Base-by-base conservation (phyloP, 1,140 invertebrate genomes). In the Hirudo medicinalis region DNA sequence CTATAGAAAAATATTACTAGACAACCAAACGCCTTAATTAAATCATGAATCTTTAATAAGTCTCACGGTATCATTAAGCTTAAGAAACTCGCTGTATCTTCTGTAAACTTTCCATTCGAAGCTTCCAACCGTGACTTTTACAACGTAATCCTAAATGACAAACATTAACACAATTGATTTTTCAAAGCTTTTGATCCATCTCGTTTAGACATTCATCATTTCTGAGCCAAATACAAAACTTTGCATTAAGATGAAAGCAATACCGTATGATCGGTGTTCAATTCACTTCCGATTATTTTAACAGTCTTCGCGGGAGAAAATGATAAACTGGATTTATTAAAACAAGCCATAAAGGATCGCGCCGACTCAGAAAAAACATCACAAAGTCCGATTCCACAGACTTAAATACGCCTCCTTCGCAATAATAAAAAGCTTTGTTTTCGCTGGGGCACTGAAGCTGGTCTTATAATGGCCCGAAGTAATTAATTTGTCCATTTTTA, bases 241-340 rank as follows among this genome's bases (percentile, higher is more conserved):
- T 13, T 53, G n/a, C 29, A 25, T 63, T 22, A 20, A 53, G 20
- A 22, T 40, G 20, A 54, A 66, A 27, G 22, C 72, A 69, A 75
- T 76, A 80, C 79, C 72, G 79, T 80, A 70, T 76, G 78, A 67
- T 77, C 76, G 69, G 79, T 78, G 17, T 53, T 74, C 43, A 74
- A 74, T 73, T 79, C 77, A 25, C 76, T 72, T 40, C 74, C 73
- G 40, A 73, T 72, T 22, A 79, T 80, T 54, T 76, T 76, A n/a
- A 80, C 72, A 29, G 76, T 77, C 69, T 75, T 71, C 15, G 73
- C 72, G 20, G 76, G 73, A 54, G 70, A 76, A 67, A 78, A 76
- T 70, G 75, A 75, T 29, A 77, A 75, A n/a, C 76, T 40, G 73
- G 76, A 75, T 74, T 76, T 78, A 29, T 75, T 75, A 73, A 79